Base-by-base conservation (phyloP, 2,888 invertebrate species). In the Minunthozetes semirufus region DNA sequence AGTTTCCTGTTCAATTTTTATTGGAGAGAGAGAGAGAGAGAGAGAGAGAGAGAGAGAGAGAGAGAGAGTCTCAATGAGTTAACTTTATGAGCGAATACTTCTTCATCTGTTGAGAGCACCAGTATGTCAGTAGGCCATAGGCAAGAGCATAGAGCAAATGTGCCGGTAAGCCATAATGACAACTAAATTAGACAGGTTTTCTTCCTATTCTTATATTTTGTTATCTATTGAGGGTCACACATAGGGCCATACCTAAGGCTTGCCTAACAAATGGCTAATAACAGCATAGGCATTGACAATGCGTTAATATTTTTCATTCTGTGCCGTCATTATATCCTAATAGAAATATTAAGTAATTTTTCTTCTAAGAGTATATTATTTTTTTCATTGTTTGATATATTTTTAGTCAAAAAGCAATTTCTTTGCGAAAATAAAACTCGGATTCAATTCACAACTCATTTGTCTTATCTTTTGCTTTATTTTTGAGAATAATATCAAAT, bases 61-160 rank as follows among this genome's bases (percentile, higher is more conserved):
- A 53, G 53, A 53, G 53, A 48, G 48, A 48, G 17, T 48, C 11
- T 6, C 3, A 4, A 48, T 33, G 33, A 33, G 33, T 33, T n/a
- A n/a, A n/a, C n/a, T n/a, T n/a, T n/a, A n/a, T n/a, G n/a, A 8
- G 33, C 33, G 33, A 33, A 33, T 33, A 33, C 8, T 6, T 19
- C 13, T 48, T 48, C 48, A 17, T 48, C 13, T 48, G 19, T n/a
- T n/a, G 53, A 8, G 53, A 17, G 38, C 63, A 38, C 63, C 33
- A 63, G 63, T 63, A 38, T 63, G 63, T 63, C 63, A 63, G 63
- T 63, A 63, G 63, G 63, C 63, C 63, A 63, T 33, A 38, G 63
- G 19, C 33, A 19, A 25, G 6, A 53, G 53, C 17, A 6, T 53
- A n/a, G 53, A 53, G 8, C 8, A 53, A n/a, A 53, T 4, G 53